Conservation (phyloP, 2,888 invertebrate genomes). For the Sminthurides aquaticus region DNA sequence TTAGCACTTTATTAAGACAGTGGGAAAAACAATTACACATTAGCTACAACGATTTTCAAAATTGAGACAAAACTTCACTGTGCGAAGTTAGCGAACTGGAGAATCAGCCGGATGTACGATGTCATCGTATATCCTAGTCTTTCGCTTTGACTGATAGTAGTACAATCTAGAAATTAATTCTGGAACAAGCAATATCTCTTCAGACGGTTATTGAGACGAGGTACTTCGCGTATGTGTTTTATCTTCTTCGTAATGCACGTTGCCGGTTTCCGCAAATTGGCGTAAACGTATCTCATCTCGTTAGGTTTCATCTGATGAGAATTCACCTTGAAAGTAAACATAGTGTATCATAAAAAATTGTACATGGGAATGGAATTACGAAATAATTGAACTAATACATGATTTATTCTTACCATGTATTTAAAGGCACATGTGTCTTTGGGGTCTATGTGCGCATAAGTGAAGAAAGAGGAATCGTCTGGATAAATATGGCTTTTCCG, state of each 20-base stretch:
- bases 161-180: no score
- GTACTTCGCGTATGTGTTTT: slow-evolving; percentile 33
- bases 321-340: slow-evolving; percentile 30
- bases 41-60: no score
- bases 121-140: no score
- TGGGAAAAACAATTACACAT: no score
- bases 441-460: slow-evolving; percentile 36
- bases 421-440: slow-evolving; percentile 43
- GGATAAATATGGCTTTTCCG: slow-evolving; percentile 37
- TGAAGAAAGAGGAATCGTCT: slow-evolving; percentile 41
- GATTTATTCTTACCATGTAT: slow-evolving; percentile 42
- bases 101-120: no score
- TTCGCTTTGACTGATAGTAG: no score
- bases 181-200: slow-evolving; percentile 36
- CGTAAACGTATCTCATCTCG: slow-evolving; percentile 42
- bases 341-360: no score
- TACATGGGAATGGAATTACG: no score
- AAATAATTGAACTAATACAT: no score
- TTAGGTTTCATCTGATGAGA: slow-evolving; percentile 43
- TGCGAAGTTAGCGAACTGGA: no score
- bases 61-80: no score
- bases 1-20: no score
- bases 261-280: slow-evolving; percentile 29
- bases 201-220: slow-evolving; percentile 33
- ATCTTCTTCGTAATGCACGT: slow-evolving; percentile 36